Conservation (phyloP, 2,888 invertebrate genomes). For the Deroplatys truncata region DNA sequence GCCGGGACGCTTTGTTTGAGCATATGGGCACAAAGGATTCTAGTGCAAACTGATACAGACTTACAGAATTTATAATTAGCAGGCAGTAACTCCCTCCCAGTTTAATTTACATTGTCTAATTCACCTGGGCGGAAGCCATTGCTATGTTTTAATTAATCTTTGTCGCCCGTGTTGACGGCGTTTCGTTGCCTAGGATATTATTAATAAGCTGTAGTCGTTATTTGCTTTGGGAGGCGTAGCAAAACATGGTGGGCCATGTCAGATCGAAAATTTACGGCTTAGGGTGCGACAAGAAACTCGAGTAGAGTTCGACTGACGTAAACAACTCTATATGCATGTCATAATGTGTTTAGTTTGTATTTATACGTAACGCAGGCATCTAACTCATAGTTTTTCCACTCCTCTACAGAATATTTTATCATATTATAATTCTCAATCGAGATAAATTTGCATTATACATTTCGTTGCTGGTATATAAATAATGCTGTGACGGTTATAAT, state of each 20-base stretch:
- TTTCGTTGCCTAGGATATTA: neutral
- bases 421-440: too few relatives aligned
- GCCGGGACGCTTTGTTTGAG: neutral
- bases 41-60: neutral
- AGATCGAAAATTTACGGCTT: neutral
- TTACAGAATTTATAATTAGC: constrained; percentile 2
- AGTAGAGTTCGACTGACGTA: too few relatives aligned
- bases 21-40: neutral
- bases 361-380: too few relatives aligned
- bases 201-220: constrained; percentile 12
- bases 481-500: too few relatives aligned
- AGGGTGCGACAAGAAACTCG: neutral
- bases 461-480: too few relatives aligned
- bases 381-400: too few relatives aligned
- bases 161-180: neutral
- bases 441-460: too few relatives aligned
- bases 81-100: neutral
- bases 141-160: constrained; percentile 11
- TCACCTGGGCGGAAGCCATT: neutral
- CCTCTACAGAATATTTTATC: too few relatives aligned
- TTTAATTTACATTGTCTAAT: constrained; percentile 10
- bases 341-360: too few relatives aligned
- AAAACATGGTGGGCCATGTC: neutral
- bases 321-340: too few relatives aligned
- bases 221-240: neutral